Evolutionary conservation across 2,888 invertebrate species (phyloP).

Genomic region (Eugnorisma glareosa): DNA sequence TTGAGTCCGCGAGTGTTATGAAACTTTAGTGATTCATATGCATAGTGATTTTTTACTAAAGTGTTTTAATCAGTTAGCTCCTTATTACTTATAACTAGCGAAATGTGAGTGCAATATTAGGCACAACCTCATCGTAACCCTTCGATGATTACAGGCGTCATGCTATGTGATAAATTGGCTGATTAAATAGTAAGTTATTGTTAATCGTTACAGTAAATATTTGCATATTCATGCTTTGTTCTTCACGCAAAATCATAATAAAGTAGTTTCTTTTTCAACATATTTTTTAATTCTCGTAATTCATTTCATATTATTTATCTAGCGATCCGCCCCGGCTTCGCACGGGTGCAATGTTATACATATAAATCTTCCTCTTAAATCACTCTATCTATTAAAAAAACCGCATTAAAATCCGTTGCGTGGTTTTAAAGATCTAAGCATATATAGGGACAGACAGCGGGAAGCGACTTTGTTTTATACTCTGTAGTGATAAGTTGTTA

Average conservation of each 20-base stretch:
- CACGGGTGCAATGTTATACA: no score
- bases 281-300: not conserved
- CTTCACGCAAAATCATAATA: not conserved
- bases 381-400: no score
- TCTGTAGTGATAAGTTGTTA: not conserved
- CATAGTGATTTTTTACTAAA: not conserved
- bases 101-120: not conserved
- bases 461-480: no score
- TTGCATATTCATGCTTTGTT: not conserved
- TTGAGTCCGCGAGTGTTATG: not conserved
- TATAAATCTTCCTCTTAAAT: no score
- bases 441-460: no score
- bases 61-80: not conserved
- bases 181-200: not conserved
- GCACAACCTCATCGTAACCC: not conserved
- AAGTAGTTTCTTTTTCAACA: not conserved
- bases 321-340: no score
- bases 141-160: not conserved
- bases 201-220: not conserved
- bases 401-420: no score
- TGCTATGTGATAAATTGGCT: not conserved
- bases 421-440: no score
- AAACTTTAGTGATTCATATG: not conserved
- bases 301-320: not conserved
- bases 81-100: not conserved